Base-by-base conservation (phyloP, 2,888 invertebrate species). In the Calameuta idolon region DNA sequence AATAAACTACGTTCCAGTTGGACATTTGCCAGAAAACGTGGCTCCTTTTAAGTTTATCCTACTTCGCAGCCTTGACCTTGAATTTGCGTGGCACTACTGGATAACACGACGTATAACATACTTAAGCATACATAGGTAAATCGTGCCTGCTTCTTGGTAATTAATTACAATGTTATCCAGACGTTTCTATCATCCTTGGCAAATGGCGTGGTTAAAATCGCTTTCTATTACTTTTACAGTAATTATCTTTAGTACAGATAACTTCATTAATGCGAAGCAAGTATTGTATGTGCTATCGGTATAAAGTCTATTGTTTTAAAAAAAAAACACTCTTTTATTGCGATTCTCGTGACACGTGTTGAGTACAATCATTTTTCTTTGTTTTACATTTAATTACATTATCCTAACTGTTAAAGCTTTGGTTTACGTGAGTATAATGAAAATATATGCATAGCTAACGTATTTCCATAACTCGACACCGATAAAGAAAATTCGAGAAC, bases 61-160 rank as follows among this genome's bases (percentile, higher is more conserved):
- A 75, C 75, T 75, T 37, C 73, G 76, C 77, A 75, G 79, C 81
- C 82, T 81, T 83, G 83, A 79, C 83, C 80, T 82, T 82, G 37
- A 23, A 31, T 2, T 34, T 71, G 71, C 71, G 31, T 71, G 31
- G 71, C 23, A 34, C 75, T 55, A 9, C 23, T 55, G 55, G 55
- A 55, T 55, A 55, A 55, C 23, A 23, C 23, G 9, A 23, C 33
- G 4, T 55, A 55, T 23, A 55, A 55, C 55, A 23, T 55, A 23
- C 55, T 55, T 55, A 23, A 55, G 23, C 23, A 23, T 55, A 55
- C 15, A 23, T 55, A 55, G 55, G 23, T 55, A 55, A 23, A 55
- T 23, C 55, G 55, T 55, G 55, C 23, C 55, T 55, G 55, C 23
- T 15, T 23, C 23, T 55, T 55, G 55, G 55, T 23, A 23, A 55